Percentiles rank a stretch among this genome's conserved stretches.
These are phyloP conservation scores for Lasiurus borealis DNA, from an alignment of 2,113 vertebrate species.

Conservation along the genomic window DNA sequence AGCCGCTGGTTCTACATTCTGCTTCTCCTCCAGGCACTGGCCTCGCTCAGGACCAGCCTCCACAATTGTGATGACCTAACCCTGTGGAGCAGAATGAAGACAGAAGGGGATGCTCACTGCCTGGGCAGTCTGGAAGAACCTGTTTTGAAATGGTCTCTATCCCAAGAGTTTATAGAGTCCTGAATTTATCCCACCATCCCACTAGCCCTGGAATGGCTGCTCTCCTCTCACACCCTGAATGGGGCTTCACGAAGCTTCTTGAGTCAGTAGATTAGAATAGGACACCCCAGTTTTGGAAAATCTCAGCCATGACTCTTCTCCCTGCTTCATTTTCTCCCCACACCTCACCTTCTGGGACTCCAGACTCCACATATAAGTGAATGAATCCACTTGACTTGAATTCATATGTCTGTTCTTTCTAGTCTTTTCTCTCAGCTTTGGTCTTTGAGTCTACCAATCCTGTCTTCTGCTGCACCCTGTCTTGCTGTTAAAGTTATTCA, in stretches of 20 bases:
- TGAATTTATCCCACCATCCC: not conserved
- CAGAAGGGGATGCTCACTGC: not conserved
- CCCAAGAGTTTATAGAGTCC: not conserved
- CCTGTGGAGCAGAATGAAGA: not conserved
- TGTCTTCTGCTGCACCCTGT: not conserved
- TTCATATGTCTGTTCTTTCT: not conserved
- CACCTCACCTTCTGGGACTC: not conserved
- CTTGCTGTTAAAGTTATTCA: not conserved
- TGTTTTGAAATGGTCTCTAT: not conserved
- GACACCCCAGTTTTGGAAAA: not conserved
- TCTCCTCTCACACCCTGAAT: not conserved
- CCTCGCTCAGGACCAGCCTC: not conserved
- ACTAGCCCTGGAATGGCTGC: no score
- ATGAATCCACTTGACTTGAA: rapidly evolving
- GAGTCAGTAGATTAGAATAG: not conserved
- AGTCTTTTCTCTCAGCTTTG: not conserved
- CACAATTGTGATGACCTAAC: not conserved
- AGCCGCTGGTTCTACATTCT: rapidly evolving
- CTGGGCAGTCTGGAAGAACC: not conserved
- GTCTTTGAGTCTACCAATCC: not conserved
- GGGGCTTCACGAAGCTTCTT: not conserved
- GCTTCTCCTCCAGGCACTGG: not conserved
- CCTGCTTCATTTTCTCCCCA: not conserved
- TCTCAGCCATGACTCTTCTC: not conserved
- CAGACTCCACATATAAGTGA: not conserved